Evolutionary conservation across 1,140 invertebrate genomes (phyloP).

Genomic region (Rhagoletis zephyria): DNA sequence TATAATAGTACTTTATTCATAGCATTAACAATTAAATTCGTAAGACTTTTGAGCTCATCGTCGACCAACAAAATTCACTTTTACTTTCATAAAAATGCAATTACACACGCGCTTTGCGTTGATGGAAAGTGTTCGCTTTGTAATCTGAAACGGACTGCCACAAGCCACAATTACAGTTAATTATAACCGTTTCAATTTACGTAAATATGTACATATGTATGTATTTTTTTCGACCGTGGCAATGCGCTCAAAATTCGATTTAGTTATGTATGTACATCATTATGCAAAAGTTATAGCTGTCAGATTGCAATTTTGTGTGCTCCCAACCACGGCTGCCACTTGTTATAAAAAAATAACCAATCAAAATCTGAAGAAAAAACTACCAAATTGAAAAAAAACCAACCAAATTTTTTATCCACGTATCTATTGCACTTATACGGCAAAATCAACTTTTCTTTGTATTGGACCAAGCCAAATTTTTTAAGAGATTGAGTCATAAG

Average conservation of each 20-base stretch:
- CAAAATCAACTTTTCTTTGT: too few species aligned
- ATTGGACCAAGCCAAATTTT: too few species aligned
- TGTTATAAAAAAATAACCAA: too few species aligned
- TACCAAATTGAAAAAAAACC: too few species aligned
- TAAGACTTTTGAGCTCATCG: neutral
- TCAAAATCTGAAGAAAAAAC: too few species aligned
- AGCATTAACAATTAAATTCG: neutral
- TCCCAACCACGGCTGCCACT: too few species aligned
- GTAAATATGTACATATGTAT: too few species aligned
- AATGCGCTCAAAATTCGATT: slow-evolving; percentile 7
- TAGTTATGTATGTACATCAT: neutral
- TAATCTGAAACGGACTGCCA: neutral
- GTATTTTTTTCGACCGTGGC: neutral
- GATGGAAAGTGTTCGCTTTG: neutral
- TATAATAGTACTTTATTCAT: neutral
- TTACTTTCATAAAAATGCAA: slow-evolving; percentile 14
- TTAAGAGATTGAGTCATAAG: too few species aligned
- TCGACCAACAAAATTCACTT: neutral
- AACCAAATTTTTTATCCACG: too few species aligned
- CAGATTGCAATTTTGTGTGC: neutral
- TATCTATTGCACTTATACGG: too few species aligned
- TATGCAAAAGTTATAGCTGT: neutral
- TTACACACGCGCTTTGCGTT: neutral
- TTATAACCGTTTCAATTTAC: neutral
- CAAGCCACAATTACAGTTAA: neutral